Evolutionary conservation across 2,797 vertebrate species (phyloP).

Genomic region (Cossypha heuglini): DNA sequence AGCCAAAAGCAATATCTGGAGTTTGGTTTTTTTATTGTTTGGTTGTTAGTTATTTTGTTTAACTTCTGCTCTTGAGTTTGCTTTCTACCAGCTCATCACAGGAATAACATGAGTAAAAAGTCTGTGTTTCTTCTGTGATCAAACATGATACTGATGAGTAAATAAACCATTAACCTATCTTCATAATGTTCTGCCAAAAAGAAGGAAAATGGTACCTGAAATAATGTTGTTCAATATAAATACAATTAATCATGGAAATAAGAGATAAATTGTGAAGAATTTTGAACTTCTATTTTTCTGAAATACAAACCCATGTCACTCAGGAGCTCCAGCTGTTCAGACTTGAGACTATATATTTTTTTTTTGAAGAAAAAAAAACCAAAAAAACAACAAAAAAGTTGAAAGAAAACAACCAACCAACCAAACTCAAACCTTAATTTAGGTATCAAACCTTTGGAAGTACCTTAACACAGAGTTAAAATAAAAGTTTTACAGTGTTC

Average conservation of each 20-base stretch:
- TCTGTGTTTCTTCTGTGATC: not conserved
- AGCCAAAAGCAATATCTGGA: not conserved
- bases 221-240: not conserved
- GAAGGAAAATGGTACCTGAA: not conserved
- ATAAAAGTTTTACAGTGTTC: not conserved
- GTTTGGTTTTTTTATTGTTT: not conserved
- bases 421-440: not conserved
- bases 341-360: not conserved
- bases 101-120: not conserved
- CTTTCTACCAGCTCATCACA: not conserved
- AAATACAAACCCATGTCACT: not conserved
- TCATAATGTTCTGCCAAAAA: not conserved
- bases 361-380: not conserved
- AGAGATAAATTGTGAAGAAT: not conserved
- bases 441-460: not conserved
- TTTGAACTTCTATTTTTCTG: not conserved
- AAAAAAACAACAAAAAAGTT: accelerated
- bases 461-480: not conserved
- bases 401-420: not conserved
- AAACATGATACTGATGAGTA: not conserved
- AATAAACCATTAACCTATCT: not conserved
- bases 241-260: not conserved
- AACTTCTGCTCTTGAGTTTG: not conserved
- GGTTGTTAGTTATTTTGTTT: too few species aligned
- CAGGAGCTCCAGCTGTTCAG: not conserved